Base-by-base conservation (phyloP, 2,888 invertebrate species). In the Drosophila atroscutellata region DNA sequence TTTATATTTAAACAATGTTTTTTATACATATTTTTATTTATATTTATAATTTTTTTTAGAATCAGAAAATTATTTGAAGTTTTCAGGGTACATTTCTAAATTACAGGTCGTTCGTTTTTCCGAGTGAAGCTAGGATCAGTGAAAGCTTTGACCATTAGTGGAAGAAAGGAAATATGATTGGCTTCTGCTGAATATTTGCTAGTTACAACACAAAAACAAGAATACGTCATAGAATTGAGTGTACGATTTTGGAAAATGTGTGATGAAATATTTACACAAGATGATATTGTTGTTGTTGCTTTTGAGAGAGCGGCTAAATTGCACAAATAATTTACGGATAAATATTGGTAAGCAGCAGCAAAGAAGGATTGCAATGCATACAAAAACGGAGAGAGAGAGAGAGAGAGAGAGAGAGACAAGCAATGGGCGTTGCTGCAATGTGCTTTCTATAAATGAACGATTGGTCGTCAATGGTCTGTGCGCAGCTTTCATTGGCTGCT, bases 391-490 rank as follows among this genome's bases (percentile, higher is more conserved):
- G 4, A 49, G 1, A 37, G 9, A 18, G 32, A 37, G 4, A 36
- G n/a, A 15, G 39, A 30, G 32, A n/a, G n/a, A 7, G 13, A 20
- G 39, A 39, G 39, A 0, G 18, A 36, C n/a, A 11, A n/a, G 39
- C 7, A 11, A 28, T 51, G 42, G 75, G 80, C 75, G 80, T 42
- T 18, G 57, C 45, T 32, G 32, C 26, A 15, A 18, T 32, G 4
- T 20, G 18, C n/a, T 34, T 49, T 49, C 26, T 15, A 57, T 69
- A 37, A 39, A 52, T 32, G 56, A 68, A 49, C 59, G 62, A 75
- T 76, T 76, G 80, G 80, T 51, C n/a, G 55, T 57, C 52, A 57
- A 47, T 63, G 18, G 54, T 37, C 39, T 55, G 52, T 50, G 62
- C 39, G 24, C 8, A 32, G 28, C 20, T 58, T 7, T 26, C 52